These are phyloP conservation scores for Sphaeramia orbicularis DNA, from an alignment of 2,797 vertebrate genomes.

Conservation along the genomic window DNA sequence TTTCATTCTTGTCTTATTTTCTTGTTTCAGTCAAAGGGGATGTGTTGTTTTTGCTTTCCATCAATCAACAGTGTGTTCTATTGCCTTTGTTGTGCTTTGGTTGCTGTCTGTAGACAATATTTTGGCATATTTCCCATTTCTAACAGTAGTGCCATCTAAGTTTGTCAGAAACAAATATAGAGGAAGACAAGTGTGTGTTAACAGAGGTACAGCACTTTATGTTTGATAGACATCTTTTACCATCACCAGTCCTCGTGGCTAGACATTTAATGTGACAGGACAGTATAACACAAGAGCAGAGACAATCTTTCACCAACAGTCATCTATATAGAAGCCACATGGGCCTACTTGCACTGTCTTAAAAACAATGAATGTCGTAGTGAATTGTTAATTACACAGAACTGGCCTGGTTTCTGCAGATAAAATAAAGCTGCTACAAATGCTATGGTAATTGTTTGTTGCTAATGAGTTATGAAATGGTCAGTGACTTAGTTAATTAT, in stretches of 20 bases:
- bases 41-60: slow-evolving; percentile 46
- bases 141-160: not conserved
- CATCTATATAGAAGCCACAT: slow-evolving; percentile 10
- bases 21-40: slow-evolving; percentile 43
- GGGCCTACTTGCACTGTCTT: not conserved
- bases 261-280: slow-evolving; percentile 32
- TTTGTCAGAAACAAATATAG: slow-evolving; percentile 17
- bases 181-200: slow-evolving; percentile 20
- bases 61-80: slow-evolving; percentile 28
- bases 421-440: not conserved
- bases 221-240: slow-evolving; percentile 39
- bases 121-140: slow-evolving; percentile 35
- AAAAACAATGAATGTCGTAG: not conserved
- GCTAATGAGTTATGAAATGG: not conserved
- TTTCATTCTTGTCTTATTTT: slow-evolving; percentile 25
- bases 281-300: slow-evolving; percentile 18
- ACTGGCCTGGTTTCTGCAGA: slow-evolving; percentile 5
- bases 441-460: not conserved
- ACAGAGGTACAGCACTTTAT: slow-evolving; percentile 29
- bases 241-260: slow-evolving; percentile 19
- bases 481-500: slow-evolving; percentile 2
- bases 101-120: slow-evolving; percentile 26
- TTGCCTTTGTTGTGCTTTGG: slow-evolving; percentile 33
- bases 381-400: slow-evolving; percentile 17
- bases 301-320: slow-evolving; percentile 8